A percentile compares a stretch with the other conserved stretches of the same genome.
These are phyloP conservation scores for Nasonia vitripennis DNA, from an alignment of 1,140 invertebrate species.

Conservation along the genomic window DNA sequence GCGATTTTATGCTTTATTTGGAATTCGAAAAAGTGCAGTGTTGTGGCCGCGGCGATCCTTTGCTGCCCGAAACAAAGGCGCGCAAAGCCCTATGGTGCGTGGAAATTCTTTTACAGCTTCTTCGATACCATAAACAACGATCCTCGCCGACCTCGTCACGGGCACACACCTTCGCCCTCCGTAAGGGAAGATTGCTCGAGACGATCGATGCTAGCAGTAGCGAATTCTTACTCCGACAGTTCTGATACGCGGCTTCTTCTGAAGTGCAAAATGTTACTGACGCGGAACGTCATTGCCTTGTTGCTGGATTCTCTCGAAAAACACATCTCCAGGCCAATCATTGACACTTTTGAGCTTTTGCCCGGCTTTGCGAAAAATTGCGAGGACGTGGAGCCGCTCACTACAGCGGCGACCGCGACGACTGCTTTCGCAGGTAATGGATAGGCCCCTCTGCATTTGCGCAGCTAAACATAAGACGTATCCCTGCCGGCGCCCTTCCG, in stretches of 20 bases:
- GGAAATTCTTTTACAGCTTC: background rate
- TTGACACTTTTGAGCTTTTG: too few relatives aligned
- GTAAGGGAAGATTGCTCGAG: background rate
- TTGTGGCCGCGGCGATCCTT: background rate
- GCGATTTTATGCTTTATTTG: slow-evolving; percentile 35
- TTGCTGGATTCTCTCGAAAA: too few relatives aligned
- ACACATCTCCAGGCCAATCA: too few relatives aligned
- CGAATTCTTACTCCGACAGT: too few relatives aligned
- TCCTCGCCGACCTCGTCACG: background rate
- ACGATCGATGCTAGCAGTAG: background rate
- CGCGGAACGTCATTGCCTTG: too few relatives aligned
- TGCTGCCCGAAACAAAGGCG: slow-evolving; percentile 17
- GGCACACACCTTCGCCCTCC: background rate
- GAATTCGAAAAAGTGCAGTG: slow-evolving; percentile 4
- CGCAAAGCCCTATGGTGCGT: background rate
- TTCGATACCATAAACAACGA: background rate
- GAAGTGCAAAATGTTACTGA: too few relatives aligned
- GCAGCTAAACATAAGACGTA: background rate
- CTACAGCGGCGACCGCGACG: too few relatives aligned
- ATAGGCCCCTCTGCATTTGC: too few relatives aligned
- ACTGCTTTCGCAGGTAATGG: too few relatives aligned
- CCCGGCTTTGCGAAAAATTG: too few relatives aligned
- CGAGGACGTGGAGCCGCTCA: too few relatives aligned
- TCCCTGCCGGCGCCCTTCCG: background rate
- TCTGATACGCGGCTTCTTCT: too few relatives aligned